Evolutionary conservation across 2,888 invertebrate genomes (phyloP).

Genomic region (Lamellibrachia columna): DNA sequence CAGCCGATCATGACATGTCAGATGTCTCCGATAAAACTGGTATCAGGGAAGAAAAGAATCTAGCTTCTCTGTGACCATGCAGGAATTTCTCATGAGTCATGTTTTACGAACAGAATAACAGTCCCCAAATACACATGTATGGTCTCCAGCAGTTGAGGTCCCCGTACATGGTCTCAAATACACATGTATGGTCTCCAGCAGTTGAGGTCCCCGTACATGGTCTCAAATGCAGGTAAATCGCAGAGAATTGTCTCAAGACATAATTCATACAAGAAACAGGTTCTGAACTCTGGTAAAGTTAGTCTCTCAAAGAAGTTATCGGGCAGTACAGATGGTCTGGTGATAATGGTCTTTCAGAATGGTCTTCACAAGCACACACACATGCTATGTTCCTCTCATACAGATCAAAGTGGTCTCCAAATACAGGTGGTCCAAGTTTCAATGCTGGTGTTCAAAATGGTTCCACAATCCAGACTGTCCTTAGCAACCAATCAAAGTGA

Average conservation of each 20-base stretch:
- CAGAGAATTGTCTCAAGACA: neutral
- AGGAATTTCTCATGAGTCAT: neutral
- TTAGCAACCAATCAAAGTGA: neutral
- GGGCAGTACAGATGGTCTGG: neutral
- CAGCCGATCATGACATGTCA: neutral
- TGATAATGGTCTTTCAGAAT: neutral
- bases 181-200: neutral
- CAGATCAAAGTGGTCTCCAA: neutral
- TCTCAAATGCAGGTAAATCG: neutral
- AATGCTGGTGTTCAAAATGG: neutral
- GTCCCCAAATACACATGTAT: neutral
- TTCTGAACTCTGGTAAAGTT: neutral
- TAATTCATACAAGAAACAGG: neutral
- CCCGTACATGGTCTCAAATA: neutral
- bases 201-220: neutral
- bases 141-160: too few species aligned
- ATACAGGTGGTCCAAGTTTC: neutral
- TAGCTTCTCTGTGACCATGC: neutral
- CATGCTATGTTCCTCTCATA: neutral
- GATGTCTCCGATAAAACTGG: neutral
- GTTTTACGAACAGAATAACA: neutral
- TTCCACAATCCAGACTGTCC: neutral
- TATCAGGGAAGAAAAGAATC: neutral
- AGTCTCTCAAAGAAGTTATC: neutral
- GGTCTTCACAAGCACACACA: neutral